phyloP scores from a whole-genome alignment of 2,888 invertebrate genomes.

The Limnephilus lunatus region DNA sequence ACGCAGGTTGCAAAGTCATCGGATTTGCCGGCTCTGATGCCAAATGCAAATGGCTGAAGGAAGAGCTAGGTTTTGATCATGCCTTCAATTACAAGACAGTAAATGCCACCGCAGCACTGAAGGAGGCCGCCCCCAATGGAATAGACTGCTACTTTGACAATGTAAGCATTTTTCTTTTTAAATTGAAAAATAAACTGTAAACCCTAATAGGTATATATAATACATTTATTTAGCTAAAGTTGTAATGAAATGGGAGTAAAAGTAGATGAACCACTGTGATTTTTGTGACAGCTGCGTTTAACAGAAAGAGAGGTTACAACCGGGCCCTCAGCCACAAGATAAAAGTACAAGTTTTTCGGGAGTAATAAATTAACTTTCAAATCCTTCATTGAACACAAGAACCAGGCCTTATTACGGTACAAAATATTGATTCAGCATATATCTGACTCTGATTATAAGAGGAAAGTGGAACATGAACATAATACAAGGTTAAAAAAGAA shows the following conservation, averaged over 20 bases:
- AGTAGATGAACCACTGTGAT: too few relatives aligned
- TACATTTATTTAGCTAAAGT: too few relatives aligned
- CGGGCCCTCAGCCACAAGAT: not conserved
- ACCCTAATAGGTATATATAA: not conserved
- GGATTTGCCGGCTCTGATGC: conserved; percentile 84
- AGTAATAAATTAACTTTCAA: not conserved
- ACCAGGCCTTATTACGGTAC: too few relatives aligned
- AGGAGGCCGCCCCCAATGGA: conserved; percentile 81
- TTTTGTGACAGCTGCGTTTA: not conserved
- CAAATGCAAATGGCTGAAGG: conserved; percentile 82
- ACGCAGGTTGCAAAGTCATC: conserved; percentile 81
- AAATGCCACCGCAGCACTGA: conserved; percentile 77
- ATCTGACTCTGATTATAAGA: too few relatives aligned
- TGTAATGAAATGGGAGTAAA: too few relatives aligned
- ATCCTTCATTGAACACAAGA: not conserved
- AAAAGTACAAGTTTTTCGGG: not conserved
- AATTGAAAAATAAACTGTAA: not conserved
- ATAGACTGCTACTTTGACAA: conserved; percentile 89
- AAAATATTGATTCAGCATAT: too few relatives aligned
- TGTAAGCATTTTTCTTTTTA: conserved; percentile 72
- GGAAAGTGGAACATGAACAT: too few relatives aligned
- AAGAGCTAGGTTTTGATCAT: conserved; percentile 82
- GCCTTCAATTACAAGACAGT: conserved; percentile 85
- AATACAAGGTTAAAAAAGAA: too few relatives aligned
- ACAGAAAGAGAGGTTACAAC: not conserved